phyloP scores from a whole-genome alignment of 2,113 vertebrate species.

The Felis chaus region DNA sequence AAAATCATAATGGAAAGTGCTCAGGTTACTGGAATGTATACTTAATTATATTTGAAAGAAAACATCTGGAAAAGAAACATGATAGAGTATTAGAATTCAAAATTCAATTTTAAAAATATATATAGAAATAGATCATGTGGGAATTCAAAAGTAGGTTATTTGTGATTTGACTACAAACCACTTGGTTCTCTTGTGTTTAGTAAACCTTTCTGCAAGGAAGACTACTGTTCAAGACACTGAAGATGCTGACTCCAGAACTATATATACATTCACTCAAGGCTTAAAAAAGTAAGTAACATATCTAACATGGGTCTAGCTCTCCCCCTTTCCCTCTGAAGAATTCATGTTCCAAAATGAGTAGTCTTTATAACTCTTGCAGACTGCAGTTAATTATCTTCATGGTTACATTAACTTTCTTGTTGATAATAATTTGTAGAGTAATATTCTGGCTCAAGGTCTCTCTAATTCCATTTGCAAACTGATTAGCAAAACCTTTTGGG shows the following conservation, averaged over 20 bases:
- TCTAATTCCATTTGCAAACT: neutral
- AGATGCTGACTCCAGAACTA: neutral
- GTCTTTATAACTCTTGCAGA: neutral
- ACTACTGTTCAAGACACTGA: conserved; percentile 44
- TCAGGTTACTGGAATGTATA: conserved; percentile 85
- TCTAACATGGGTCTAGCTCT: neutral
- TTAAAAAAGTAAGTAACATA: conserved; percentile 34
- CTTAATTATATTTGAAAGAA: conserved; percentile 85
- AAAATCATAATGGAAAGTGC: conserved; percentile 83
- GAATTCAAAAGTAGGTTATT: conserved; percentile 60
- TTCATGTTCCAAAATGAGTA: conserved; percentile 37
- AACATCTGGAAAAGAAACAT: conserved; percentile 86
- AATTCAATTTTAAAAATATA: conserved; percentile 75
- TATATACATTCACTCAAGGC: conserved; percentile 51
- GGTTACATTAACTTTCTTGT: neutral
- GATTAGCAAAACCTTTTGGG: neutral
- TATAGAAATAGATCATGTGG: conserved; percentile 59
- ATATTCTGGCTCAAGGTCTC: neutral
- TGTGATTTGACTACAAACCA: conserved; percentile 53
- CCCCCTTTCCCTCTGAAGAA: neutral
- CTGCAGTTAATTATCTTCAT: neutral
- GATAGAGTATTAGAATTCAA: conserved; percentile 75
- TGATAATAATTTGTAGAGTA: neutral
- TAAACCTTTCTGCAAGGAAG: conserved; percentile 29
- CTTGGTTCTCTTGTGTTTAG: conserved; percentile 60